Conservation (phyloP, 2,888 invertebrate species). For the Cryptosula pallasiana region DNA sequence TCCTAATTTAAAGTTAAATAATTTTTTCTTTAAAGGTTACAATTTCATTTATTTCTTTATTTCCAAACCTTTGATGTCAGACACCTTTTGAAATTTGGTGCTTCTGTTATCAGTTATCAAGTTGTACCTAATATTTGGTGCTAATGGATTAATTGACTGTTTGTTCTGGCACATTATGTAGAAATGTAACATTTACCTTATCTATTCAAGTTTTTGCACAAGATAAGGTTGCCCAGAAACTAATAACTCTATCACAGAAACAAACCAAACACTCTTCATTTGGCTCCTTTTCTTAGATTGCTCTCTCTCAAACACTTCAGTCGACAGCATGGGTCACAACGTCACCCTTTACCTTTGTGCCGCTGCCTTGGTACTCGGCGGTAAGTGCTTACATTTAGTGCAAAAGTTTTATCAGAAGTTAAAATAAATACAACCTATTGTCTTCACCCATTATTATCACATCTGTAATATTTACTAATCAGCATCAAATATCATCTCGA, state of each 20-base stretch:
- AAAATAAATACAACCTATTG: neutral
- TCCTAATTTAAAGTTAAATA: too few relatives aligned
- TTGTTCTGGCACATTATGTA: neutral
- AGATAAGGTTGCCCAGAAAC: neutral
- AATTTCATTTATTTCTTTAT: too few relatives aligned
- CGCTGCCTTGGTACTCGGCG: neutral
- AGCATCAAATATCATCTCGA: neutral
- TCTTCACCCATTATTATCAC: neutral
- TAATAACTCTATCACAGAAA: too few relatives aligned
- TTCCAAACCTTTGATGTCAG: neutral
- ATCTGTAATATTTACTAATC: neutral
- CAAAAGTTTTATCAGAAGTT: neutral
- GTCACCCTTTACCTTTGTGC: neutral
- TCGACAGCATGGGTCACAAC: neutral
- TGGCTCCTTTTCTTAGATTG: too few relatives aligned
- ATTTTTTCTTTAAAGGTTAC: too few relatives aligned
- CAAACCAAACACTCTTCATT: neutral
- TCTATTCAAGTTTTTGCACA: too few relatives aligned
- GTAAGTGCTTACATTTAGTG: neutral
- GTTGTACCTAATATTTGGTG: neutral
- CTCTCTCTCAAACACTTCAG: neutral
- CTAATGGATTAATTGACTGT: neutral
- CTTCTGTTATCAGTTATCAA: too few relatives aligned
- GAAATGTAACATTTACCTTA: too few relatives aligned
- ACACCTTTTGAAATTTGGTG: neutral